Evolutionary conservation across 2,888 invertebrate species (phyloP).

Genomic region (Stenurella melanura): DNA sequence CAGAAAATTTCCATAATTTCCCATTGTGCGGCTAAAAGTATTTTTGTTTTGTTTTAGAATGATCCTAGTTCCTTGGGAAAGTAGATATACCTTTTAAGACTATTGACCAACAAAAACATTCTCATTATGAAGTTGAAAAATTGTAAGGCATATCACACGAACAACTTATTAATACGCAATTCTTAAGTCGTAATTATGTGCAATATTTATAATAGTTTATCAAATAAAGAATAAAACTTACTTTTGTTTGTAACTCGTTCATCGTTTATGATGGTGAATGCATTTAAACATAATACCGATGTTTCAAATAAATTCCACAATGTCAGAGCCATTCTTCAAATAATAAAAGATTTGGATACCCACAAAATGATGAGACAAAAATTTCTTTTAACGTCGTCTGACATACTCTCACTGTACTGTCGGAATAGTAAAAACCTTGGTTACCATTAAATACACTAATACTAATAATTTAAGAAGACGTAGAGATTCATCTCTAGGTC

Average conservation of each 20-base stretch:
- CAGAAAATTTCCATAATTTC: too few species aligned
- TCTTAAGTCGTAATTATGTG: neutral
- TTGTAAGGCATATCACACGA: too few species aligned
- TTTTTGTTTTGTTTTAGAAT: too few species aligned
- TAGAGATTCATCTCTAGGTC: too few species aligned
- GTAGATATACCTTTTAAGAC: too few species aligned
- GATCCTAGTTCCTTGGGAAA: too few species aligned
- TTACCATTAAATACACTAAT: too few species aligned
- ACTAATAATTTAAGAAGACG: too few species aligned
- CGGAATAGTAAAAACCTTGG: constrained; percentile 14
- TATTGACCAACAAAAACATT: too few species aligned
- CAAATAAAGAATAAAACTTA: constrained; percentile 72
- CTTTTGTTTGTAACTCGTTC: constrained; percentile 94
- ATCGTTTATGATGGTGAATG: constrained; percentile 94
- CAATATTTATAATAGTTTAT: constrained; percentile 14
- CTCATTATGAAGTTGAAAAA: too few species aligned
- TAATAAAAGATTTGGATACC: constrained; percentile 5
- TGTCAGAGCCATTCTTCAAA: constrained; percentile 82
- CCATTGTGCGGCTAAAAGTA: too few species aligned
- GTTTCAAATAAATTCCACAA: constrained; percentile 96
- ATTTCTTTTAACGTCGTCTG: constrained; percentile 24
- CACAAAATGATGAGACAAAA: constrained; percentile 31
- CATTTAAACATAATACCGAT: constrained; percentile 91
- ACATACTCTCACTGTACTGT: constrained; percentile 14
- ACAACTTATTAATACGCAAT: too few species aligned